These are phyloP conservation scores for Hycleus phaleratus DNA, from an alignment of 1,140 invertebrate species.

Conservation along the genomic window DNA sequence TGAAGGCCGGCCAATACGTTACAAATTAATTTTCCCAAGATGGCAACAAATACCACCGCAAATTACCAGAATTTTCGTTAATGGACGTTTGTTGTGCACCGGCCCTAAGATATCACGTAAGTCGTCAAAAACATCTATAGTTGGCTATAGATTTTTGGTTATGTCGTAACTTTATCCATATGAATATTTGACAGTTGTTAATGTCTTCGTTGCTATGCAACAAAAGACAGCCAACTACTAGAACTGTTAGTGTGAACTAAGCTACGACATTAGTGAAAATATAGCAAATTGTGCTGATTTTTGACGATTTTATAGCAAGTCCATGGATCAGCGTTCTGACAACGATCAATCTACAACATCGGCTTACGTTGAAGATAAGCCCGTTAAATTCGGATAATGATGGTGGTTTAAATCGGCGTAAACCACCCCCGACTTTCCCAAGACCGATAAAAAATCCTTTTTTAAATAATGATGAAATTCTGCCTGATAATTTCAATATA, in stretches of 20 bases:
- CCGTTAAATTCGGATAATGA: slow-evolving; percentile 2
- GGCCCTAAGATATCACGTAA: slow-evolving; percentile 31
- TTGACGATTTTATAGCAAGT: slow-evolving; percentile 25
- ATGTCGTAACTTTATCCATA: not conserved
- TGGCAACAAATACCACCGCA: slow-evolving; percentile 31
- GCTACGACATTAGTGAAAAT: too few relatives aligned
- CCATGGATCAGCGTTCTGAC: slow-evolving; percentile 24
- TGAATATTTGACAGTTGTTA: too few relatives aligned
- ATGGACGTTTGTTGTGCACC: slow-evolving; percentile 32
- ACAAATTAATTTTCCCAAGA: slow-evolving; percentile 31
- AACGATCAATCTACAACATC: slow-evolving; percentile 35
- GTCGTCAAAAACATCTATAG: not conserved
- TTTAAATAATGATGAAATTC: not conserved
- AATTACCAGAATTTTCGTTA: slow-evolving; percentile 34
- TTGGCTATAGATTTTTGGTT: not conserved
- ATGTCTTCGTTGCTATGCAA: too few relatives aligned
- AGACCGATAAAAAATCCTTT: not conserved
- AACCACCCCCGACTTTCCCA: not conserved
- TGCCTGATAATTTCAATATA: not conserved
- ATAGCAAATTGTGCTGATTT: not conserved
- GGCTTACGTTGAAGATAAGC: slow-evolving; percentile 22
- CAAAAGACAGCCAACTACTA: too few relatives aligned
- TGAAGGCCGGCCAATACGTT: slow-evolving; percentile 26
- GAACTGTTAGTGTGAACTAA: too few relatives aligned
- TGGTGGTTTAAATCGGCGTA: not conserved